Percentiles rank a stretch among this genome's conserved stretches.
Conservation (phyloP, 2,113 vertebrate genomes). For the Rhynchomys soricoides region DNA sequence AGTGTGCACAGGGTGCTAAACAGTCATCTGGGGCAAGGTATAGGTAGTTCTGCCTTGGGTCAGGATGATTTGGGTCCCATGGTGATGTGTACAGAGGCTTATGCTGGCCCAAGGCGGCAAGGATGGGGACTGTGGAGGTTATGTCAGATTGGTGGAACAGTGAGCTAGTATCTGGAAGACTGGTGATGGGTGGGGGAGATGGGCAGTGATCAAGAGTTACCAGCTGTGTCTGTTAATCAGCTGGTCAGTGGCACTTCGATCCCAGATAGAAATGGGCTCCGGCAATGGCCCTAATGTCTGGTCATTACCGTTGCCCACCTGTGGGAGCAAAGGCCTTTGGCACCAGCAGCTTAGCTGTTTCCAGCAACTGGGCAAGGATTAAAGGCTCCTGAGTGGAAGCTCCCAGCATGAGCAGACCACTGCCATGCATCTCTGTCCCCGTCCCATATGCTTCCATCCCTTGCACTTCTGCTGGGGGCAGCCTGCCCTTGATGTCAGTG, state of each 20-base stretch:
- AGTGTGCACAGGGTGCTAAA: fast-evolving
- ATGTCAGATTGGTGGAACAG: neutral
- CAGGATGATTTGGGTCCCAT: neutral
- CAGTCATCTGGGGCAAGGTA: neutral
- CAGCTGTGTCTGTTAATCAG: neutral
- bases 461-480: neutral
- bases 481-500: neutral
- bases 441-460: neutral
- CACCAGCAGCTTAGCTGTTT: too few relatives aligned
- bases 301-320: neutral
- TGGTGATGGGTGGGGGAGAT: neutral
- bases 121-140: neutral
- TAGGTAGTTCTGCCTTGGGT: neutral
- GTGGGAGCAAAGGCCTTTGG: too few relatives aligned
- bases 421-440: neutral
- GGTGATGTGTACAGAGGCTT: neutral
- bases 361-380: neutral
- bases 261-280: neutral
- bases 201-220: neutral
- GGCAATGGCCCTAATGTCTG: neutral
- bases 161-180: neutral
- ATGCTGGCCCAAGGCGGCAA: too few relatives aligned
- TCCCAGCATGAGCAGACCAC: neutral
- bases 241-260: neutral
- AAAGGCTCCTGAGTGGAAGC: neutral